Evolutionary conservation across 1,140 invertebrate species (phyloP).

Genomic region (Elymnias hypermnestra): DNA sequence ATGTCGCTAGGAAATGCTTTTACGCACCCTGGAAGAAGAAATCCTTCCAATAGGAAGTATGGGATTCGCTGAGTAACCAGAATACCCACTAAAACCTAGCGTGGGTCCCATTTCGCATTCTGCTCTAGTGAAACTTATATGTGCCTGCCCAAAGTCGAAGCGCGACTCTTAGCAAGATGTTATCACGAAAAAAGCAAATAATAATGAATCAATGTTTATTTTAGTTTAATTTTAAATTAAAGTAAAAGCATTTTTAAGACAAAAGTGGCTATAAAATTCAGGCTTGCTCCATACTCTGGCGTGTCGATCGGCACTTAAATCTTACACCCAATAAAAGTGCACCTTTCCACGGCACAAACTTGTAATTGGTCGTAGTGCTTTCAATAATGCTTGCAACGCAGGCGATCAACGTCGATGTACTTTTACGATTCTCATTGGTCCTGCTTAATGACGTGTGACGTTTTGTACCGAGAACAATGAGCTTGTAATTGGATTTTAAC

Average conservation of each 20-base stretch:
- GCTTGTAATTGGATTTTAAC: conserved; percentile 67
- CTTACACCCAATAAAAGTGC: conserved; percentile 73
- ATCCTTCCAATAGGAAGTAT: no score
- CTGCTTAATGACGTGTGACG: conserved; percentile 69
- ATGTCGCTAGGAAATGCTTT: no score
- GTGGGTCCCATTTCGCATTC: no score
- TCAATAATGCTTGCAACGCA: conserved; percentile 41
- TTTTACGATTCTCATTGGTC: conserved; percentile 70
- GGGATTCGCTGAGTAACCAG: no score
- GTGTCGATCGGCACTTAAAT: conserved; percentile 71
- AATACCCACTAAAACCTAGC: no score
- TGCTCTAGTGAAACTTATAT: no score
- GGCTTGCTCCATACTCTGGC: conserved; percentile 41
- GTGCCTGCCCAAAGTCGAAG: no score
- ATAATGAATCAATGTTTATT: no score
- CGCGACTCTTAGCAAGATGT: no score
- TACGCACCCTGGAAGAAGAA: no score
- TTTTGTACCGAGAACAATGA: conserved; percentile 55
- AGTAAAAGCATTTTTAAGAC: conserved; percentile 17
- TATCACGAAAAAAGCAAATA: no score
- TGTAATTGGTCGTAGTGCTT: conserved; percentile 64
- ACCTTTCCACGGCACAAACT: conserved; percentile 44
- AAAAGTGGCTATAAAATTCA: conserved; percentile 62
- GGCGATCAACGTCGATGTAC: conserved; percentile 45
- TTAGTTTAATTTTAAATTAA: no score